These are phyloP conservation scores for Mnemiopsis leidyi DNA, from an alignment of 37 sponge, comb jelly and placozoan species.

Conservation along the genomic window DNA sequence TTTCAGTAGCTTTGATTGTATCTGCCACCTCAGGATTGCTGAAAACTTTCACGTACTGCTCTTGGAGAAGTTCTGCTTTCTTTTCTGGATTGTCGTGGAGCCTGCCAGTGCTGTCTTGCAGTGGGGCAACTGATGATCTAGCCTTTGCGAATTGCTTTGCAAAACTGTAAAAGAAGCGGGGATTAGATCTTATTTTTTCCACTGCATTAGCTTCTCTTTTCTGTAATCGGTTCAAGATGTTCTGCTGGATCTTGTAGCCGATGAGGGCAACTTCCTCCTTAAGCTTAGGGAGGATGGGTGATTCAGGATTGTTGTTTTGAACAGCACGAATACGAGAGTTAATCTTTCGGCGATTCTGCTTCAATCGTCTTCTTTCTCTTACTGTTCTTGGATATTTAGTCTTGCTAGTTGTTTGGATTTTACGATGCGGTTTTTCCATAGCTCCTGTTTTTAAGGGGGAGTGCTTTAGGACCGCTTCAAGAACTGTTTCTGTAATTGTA, in stretches of 20 bases:
- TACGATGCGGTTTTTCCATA: background rate
- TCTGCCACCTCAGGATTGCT: background rate
- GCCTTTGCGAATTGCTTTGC: background rate
- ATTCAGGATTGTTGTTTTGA: background rate
- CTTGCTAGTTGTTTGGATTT: no score
- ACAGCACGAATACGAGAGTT: background rate
- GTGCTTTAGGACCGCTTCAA: background rate
- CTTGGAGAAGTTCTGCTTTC: background rate
- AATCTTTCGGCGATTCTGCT: background rate
- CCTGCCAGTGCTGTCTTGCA: background rate
- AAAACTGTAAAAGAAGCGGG: background rate
- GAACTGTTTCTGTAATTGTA: background rate
- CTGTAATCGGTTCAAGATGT: background rate
- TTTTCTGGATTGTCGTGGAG: background rate
- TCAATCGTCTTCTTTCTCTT: background rate
- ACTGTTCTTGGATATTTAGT: background rate
- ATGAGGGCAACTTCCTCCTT: background rate
- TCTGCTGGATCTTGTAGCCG: background rate
- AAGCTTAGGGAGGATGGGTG: background rate
- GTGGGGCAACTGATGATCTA: background rate
- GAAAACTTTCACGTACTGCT: background rate
- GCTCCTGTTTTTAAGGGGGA: background rate
- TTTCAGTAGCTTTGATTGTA: background rate
- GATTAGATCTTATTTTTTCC: background rate
- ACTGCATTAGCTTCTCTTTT: background rate